phyloP scores from a whole-genome alignment of 1,140 invertebrate species.

The Propsilocerus akamusi region DNA sequence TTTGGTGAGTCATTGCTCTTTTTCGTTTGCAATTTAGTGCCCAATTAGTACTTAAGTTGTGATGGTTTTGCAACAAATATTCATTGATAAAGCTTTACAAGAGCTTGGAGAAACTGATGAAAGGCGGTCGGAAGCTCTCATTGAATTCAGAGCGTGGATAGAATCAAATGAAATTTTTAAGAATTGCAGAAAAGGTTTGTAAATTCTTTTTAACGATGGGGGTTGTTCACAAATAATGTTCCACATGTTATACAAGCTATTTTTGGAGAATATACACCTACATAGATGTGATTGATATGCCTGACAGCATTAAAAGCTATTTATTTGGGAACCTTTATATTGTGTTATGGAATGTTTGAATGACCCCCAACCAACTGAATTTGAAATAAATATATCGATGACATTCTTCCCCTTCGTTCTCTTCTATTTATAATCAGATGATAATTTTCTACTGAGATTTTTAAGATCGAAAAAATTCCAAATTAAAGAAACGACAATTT shows the following conservation, averaged over 20 bases:
- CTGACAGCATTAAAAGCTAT: too few species aligned
- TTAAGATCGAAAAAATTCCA: neutral
- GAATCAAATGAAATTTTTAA: neutral
- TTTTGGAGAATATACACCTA: neutral
- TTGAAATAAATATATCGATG: neutral
- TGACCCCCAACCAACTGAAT: neutral
- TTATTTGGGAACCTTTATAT: neutral
- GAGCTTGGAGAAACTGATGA: neutral
- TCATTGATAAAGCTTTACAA: neutral
- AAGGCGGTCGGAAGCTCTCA: neutral
- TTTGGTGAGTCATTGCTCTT: too few species aligned
- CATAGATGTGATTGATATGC: neutral
- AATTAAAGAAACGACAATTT: neutral
- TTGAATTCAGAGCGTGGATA: neutral
- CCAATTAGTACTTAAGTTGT: too few species aligned
- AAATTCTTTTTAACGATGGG: neutral
- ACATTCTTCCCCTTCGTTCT: neutral
- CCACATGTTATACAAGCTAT: neutral
- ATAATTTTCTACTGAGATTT: neutral
- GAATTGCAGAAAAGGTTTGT: neutral
- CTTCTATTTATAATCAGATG: neutral
- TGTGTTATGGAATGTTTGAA: neutral
- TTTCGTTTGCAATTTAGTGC: too few species aligned
- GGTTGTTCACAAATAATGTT: neutral
- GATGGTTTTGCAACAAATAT: neutral